Base-by-base conservation (phyloP, 2,888 invertebrate species). In the Hemithea aestivaria region DNA sequence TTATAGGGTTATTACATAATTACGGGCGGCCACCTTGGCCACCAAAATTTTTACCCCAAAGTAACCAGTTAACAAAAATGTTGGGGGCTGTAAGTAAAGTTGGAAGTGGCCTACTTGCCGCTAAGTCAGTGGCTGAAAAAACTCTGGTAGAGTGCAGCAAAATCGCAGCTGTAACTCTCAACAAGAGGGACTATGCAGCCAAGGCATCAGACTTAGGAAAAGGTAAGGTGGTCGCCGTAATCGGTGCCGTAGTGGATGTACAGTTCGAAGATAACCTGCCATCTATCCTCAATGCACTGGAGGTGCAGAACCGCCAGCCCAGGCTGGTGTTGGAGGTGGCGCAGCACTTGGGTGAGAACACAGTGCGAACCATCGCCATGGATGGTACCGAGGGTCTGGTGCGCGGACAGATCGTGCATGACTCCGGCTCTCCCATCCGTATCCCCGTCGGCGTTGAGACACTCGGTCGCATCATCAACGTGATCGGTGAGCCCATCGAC, bases 231-330 rank as follows among this genome's bases (percentile, higher is more conserved):
- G 96, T 97, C 24, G 97, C 98, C 35, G 97, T 98, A 42, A 98
- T 98, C 76, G 98, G 98, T 91, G 97, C 98, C 74, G 98, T 98
- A 23, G 98, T 98, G 36, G 98, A 98, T 76, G 98, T 98, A 6
- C 97, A 97, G 77, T 98, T 99, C 73, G 97, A 97, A 43, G 96
- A 95, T 56, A 90, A 91, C 38, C 90, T 98, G 35, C 98, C 98
- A 37, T 93, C 96, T 34, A 98, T 98, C 79, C 90, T 98, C 48
- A 98, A 98, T 89, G 96, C 98, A 38, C 88, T 99, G 63, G 97
- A 98, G 81, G 98, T 98, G 4, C 90, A 93, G 65, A 93, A 94
- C 70, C 93, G 97, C 52, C 84, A 88, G 40, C 94, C 96, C 22
- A 73, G 89, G 51, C 89, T 97, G 39, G 93, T 97, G 51, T 89